Percentiles rank a stretch among this genome's conserved stretches.
These are phyloP conservation scores for Lamellibrachia satsuma DNA, from an alignment of 2,888 invertebrate genomes.

Conservation along the genomic window DNA sequence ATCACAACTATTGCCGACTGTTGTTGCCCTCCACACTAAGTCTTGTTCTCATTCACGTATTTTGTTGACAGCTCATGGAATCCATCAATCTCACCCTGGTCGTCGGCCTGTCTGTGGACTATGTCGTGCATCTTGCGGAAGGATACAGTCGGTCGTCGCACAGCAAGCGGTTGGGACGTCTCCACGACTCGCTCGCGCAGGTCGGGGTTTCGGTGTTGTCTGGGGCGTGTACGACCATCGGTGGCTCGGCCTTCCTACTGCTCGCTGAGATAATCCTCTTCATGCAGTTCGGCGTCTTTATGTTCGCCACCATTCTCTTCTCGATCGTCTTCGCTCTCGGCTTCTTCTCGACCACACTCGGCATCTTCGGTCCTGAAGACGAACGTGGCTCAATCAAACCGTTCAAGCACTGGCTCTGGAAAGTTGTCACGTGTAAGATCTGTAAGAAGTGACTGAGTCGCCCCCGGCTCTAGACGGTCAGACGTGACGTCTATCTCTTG, in stretches of 20 bases:
- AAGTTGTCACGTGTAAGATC: not conserved
- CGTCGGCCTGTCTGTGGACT: constrained; percentile 58
- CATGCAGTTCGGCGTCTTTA: constrained; percentile 57
- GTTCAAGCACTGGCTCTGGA: not conserved
- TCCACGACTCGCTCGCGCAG: constrained; percentile 52
- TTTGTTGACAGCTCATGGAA: constrained; percentile 48
- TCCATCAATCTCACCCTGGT: constrained; percentile 59
- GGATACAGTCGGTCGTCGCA: constrained; percentile 54
- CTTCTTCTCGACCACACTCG: constrained; percentile 51
- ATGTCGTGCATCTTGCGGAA: constrained; percentile 59
- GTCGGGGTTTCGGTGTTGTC: constrained; percentile 56
- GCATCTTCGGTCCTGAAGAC: constrained; percentile 49
- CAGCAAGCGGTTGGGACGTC: constrained; percentile 48
- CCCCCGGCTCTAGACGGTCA: not conserved
- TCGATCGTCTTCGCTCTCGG: constrained; percentile 52
- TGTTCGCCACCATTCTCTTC: constrained; percentile 56
- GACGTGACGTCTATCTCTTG: too few relatives aligned
- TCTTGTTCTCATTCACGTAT: not conserved
- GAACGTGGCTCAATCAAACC: constrained; percentile 43
- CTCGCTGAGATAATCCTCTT: constrained; percentile 55
- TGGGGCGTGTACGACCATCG: constrained; percentile 56
- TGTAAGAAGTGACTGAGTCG: not conserved
- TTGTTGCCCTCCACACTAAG: not conserved
- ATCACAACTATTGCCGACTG: not conserved
- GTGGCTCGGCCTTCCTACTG: constrained; percentile 54